Conservation (phyloP, 2,797 vertebrate genomes). For the Vultur gryphus region DNA sequence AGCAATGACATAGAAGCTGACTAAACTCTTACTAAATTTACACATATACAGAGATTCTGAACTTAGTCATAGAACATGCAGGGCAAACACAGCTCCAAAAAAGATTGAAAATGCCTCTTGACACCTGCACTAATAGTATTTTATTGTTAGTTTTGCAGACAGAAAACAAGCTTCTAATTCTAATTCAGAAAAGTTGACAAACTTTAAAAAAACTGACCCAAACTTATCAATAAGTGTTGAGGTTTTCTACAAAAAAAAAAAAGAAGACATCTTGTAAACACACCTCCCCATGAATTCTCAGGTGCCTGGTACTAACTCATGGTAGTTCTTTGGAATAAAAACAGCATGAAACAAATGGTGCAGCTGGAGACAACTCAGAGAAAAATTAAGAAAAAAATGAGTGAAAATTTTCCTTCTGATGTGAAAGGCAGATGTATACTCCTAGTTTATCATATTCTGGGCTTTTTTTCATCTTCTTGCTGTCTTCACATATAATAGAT, state of each 20-base stretch:
- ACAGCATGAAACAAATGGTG: neutral
- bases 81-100: neutral
- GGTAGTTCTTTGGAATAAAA: neutral
- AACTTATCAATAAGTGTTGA: neutral
- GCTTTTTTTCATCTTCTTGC: neutral
- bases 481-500: neutral
- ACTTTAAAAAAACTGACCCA: neutral
- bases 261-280: neutral
- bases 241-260: neutral
- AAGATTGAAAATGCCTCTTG: neutral
- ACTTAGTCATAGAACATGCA: neutral
- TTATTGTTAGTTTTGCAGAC: neutral
- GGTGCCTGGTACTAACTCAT: neutral
- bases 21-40: neutral
- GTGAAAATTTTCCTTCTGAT: neutral
- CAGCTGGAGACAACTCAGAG: neutral
- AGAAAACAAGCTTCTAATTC: neutral
- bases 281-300: neutral
- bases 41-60: neutral
- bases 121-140: neutral
- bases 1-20: neutral
- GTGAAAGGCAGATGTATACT: neutral
- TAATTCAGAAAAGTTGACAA: neutral
- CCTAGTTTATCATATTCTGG: neutral
- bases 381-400: neutral